Conservation (phyloP, 2,113 vertebrate species). For the Bagarius yarrelli region DNA sequence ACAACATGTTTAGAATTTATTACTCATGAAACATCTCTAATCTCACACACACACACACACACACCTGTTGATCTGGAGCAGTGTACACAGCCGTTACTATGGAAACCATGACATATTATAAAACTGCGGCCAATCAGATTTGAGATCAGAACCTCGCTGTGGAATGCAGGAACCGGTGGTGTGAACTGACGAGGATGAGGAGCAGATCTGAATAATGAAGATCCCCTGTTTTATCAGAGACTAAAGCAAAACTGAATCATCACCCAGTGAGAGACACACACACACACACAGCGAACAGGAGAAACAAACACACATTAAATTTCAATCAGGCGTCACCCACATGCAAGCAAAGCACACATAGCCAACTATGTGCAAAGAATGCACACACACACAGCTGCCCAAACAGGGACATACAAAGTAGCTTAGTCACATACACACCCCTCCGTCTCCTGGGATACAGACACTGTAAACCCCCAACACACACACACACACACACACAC, state of each 20-base stretch:
- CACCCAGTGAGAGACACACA: conserved; percentile 9
- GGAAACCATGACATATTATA: not conserved
- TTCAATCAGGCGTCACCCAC: conserved; percentile 48
- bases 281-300: conserved; percentile 3
- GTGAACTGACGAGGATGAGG: not conserved
- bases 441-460: conserved; percentile 41
- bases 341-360: conserved; percentile 50
- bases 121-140: not conserved
- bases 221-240: not conserved
- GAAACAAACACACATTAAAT: conserved; percentile 49
- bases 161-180: not conserved
- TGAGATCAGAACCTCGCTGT: not conserved
- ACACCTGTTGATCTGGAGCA: too few relatives aligned
- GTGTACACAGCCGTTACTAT: not conserved
- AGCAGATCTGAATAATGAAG: not conserved
- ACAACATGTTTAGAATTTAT: not conserved
- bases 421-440: conserved; percentile 26
- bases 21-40: not conserved
- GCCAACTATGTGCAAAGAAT: conserved; percentile 51
- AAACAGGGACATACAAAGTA: conserved; percentile 53
- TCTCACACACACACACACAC: too few relatives aligned
- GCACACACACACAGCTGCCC: conserved; percentile 53
- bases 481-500: conserved; percentile 42
- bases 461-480: conserved; percentile 44
- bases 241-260: not conserved